Conservation (phyloP, 1,140 invertebrate genomes). For the Pachypeltis micranthus region DNA sequence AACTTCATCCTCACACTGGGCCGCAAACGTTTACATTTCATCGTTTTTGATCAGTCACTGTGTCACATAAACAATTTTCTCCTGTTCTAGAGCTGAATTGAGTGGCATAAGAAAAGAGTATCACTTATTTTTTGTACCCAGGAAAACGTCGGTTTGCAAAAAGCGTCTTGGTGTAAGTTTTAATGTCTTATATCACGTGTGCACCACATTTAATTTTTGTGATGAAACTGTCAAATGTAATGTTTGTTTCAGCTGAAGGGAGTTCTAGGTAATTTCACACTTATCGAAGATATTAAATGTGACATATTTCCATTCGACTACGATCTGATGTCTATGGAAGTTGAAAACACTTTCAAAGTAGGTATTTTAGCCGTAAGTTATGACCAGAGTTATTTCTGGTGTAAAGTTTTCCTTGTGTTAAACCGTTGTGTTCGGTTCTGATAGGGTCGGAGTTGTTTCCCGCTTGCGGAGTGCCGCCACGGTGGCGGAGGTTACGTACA, state of each 20-base stretch:
- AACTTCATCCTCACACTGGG: too few relatives aligned
- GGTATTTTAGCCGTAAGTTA: too few relatives aligned
- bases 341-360: conserved; percentile 61
- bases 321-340: conserved; percentile 88
- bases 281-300: conserved; percentile 74
- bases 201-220: background rate
- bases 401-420: too few relatives aligned
- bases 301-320: conserved; percentile 84
- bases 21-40: too few relatives aligned
- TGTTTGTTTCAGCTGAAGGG: conserved; percentile 54
- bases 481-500: too few relatives aligned
- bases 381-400: too few relatives aligned
- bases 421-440: too few relatives aligned
- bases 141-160: conserved; percentile 37
- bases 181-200: background rate
- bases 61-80: too few relatives aligned
- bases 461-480: too few relatives aligned
- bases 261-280: conserved; percentile 62
- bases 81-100: conserved; percentile 34
- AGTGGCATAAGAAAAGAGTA: conserved; percentile 45
- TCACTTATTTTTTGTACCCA: conserved; percentile 42
- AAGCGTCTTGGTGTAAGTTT: background rate
- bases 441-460: too few relatives aligned
- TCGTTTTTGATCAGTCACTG: too few relatives aligned
- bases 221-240: background rate